Evolutionary conservation across 2,888 invertebrate species (phyloP), one percentile per base, ranked within the genome.

Genomic region (Sarcophaga caerulescens): DNA sequence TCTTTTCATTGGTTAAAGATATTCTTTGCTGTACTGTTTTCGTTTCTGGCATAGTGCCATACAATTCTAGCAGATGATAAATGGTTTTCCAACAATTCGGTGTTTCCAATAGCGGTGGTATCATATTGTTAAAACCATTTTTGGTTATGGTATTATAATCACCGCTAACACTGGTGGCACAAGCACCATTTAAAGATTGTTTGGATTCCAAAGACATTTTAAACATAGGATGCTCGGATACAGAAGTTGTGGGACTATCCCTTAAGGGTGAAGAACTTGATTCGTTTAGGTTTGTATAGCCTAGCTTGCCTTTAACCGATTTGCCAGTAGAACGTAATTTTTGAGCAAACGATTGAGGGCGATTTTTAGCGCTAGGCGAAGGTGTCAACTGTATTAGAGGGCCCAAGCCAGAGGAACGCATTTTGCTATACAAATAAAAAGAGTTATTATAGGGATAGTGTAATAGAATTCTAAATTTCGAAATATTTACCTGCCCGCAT

Each of bases 41-140:
- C 0, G 98, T 97, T 91, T 98, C 98, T 0, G 99, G 98, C 95
- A 98, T 97, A 71, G 97, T 97, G 8, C 98, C 98, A 92, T 99
- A 99, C 75, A 99, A 93, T 91, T 99, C 98, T 79, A 99, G 94
- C 85, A 99, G 94, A 92, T 98, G 96, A 92, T 98, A 98, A 88
- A 99, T 96, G 0, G 98, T 99, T 91, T 97, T 96, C 99, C 99
- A 99, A 91, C 99, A 99, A 89, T 97, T 95, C 14, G 97, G 97
- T 4, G 92, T 93, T 74, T 92, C 92, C 77, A 91, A 69, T 80
- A 91, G 62, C 3, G 92, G 91, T 0, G 90, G 90, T 70, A 90
- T 82, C 6, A 89, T 73, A 2, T 89, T 88, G 83, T 89, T 90
- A 45, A 90, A 89, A 45, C 85, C 88, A 59, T 91, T 91, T 84